phyloP scores from a whole-genome alignment of 2,113 vertebrate genomes.

The Tachysurus fulvidraco region DNA sequence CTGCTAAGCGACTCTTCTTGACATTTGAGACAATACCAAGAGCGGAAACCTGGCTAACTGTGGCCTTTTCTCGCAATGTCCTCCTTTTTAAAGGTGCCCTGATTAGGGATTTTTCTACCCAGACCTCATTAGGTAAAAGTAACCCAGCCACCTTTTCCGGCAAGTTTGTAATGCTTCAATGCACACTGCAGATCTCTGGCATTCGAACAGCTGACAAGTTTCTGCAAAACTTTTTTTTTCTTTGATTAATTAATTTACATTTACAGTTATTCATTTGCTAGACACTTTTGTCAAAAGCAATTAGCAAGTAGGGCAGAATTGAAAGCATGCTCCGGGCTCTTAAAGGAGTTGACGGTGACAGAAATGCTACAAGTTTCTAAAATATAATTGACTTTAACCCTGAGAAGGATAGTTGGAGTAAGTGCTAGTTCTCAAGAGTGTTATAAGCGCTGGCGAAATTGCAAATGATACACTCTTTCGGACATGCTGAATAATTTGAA shows the following conservation, averaged over 20 bases:
- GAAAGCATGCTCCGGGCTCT: not conserved
- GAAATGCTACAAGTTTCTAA: not conserved
- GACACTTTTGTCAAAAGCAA: not conserved
- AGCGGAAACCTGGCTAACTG: not conserved
- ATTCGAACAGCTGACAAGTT: not conserved
- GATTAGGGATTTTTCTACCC: slow-evolving; percentile 3
- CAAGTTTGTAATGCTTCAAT: not conserved
- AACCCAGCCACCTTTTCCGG: not conserved
- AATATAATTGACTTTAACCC: not conserved
- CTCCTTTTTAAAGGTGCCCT: slow-evolving; percentile 3
- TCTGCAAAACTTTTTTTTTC: not conserved
- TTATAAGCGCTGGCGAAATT: slow-evolving; percentile 7
- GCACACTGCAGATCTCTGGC: not conserved
- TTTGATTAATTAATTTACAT: not conserved
- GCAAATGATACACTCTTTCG: not conserved
- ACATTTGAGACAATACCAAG: not conserved
- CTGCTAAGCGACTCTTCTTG: not conserved
- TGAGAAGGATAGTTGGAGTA: not conserved
- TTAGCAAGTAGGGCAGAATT: not conserved
- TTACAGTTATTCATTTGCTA: not conserved
- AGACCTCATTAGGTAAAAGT: not conserved
- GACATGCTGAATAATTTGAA: not conserved
- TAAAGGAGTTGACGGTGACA: not conserved
- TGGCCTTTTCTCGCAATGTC: not conserved
- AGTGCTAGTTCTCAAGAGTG: not conserved